Evolutionary conservation across 1,140 invertebrate species (phyloP), one percentile per base, ranked within the genome.

Genomic region (Ericerus pela): DNA sequence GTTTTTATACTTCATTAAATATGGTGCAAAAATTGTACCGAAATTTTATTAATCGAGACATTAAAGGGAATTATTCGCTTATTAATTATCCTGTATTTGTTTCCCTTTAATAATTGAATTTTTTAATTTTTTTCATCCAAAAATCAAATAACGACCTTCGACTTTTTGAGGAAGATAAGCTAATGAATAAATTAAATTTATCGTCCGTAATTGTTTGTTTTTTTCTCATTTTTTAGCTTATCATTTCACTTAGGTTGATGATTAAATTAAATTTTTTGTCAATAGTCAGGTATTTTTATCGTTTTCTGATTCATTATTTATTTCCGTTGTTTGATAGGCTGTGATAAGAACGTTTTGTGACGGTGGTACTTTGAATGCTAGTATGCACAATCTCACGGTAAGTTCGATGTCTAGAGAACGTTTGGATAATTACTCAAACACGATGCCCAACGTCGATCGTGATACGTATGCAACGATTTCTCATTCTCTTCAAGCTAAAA

Each of bases 291-390:
- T n/a, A n/a, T n/a, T n/a, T n/a, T n/a, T n/a, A n/a, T n/a, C n/a
- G n/a, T n/a, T n/a, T n/a, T 10, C 14, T 37, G 10, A 51, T 1
- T 18, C 3, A 47, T 5, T n/a, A 26, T 56, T 1, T 60, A 47
- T 54, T 58, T 24, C 56, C 18, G 51, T 24, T 61, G 60, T 58
- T 47, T 55, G 58, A n/a, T 54, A 75, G 73, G 66, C 71, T 37
- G 72, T 74, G 26, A 71, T 71, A 37, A 72, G 70, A 64, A 68
- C 71, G 2, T 76, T 72, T 47, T 73, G 73, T 57, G 73, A 75
- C 56, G 71, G 69, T 22, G 68, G 72, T 16, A 63, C 73, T 55
- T 59, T 63, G 12, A 68, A 68, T 59, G 63, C 69, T n/a, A 68
- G 68, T 60, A 59, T 71, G 38, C 67, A 69, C 59, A 70, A 70